Base-by-base conservation (phyloP, 2,113 vertebrate species). In the Coptodon bakossiorum region DNA sequence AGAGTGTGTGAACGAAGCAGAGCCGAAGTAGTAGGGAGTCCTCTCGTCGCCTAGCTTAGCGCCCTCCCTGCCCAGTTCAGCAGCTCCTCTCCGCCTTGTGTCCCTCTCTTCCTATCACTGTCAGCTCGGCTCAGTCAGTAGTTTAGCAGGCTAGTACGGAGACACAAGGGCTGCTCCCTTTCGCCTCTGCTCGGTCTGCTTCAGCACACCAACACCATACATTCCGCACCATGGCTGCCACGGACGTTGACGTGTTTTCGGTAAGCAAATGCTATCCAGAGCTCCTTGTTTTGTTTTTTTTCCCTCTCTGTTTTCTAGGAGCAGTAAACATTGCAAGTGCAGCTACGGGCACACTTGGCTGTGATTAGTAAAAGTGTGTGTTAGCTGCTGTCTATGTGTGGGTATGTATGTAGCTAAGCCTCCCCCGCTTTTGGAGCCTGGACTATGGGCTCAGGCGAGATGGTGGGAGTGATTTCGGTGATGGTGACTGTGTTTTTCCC, bases 221-320 rank as follows among this genome's bases (percentile, higher is more conserved):
- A 95, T 92, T 93, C 94, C 92, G 45, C 94, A 95, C 95, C 93
- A 99, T 99, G 98, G 98, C 98, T 90, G 97, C 98, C 89, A 97
- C 97, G 68, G 98, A 98, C 86, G 93, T 98, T 88, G 97, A 99
- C 90, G 97, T 97, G 79, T 96, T 97, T 94, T 96, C 97, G 91
- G 98, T 99, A 91, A 97, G 98, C 95, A 78, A 56, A 80, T 27
- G 19, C 40, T 29, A n/a, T 11, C 40, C 17, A 3, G 10, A 9
- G 13, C 9, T 5, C 5, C 2, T 54, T 13, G 7, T 3, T 22
- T 31, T 24, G n/a, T 53, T 19, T 3, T 0, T 38, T 45, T 43
- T 16, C 3, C 2, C 22, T 45, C n/a, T 71, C 13, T 27, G 12
- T 45, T 76, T 50, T 76, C 45, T 29, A 50, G 7, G 6, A 27